These are phyloP conservation scores for Puntigrus tetrazona DNA, from an alignment of 2,113 vertebrate species.

Conservation along the genomic window DNA sequence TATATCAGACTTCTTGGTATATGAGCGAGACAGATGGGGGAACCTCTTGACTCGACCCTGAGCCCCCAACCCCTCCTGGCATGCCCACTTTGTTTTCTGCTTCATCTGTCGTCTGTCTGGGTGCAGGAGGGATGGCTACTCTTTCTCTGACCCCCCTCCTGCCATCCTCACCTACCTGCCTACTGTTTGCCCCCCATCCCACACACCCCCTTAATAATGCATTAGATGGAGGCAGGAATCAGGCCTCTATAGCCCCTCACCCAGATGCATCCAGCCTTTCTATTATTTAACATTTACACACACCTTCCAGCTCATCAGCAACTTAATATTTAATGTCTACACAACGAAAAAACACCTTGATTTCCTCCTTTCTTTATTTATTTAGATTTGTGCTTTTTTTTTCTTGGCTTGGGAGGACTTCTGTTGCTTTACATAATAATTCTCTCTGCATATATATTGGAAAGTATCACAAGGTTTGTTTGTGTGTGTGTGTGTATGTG, in stretches of 20 bases:
- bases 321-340: constrained; percentile 95
- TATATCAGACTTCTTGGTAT: constrained; percentile 72
- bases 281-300: constrained; percentile 99
- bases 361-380: constrained; percentile 62
- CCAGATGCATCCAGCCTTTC: constrained; percentile 86
- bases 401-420: constrained; percentile 12
- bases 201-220: constrained; percentile 87
- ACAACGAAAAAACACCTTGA: constrained; percentile 59
- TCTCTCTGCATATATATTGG: constrained; percentile 48
- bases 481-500: constrained; percentile 3
- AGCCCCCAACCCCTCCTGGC: constrained; percentile 14
- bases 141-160: constrained; percentile 33
- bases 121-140: constrained; percentile 30
- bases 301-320: constrained; percentile 96
- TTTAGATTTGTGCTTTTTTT: constrained; percentile 55
- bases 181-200: background rate
- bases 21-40: constrained; percentile 47
- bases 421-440: constrained; percentile 64
- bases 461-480: constrained; percentile 13
- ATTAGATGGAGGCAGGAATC: constrained; percentile 89
- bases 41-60: constrained; percentile 25
- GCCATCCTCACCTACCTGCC: constrained; percentile 1
- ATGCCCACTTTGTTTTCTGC: constrained; percentile 57
- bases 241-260: constrained; percentile 87
- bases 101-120: constrained; percentile 38